Base-by-base conservation (phyloP, 2,113 vertebrate species). In the Dicerorhinus sumatrensis region DNA sequence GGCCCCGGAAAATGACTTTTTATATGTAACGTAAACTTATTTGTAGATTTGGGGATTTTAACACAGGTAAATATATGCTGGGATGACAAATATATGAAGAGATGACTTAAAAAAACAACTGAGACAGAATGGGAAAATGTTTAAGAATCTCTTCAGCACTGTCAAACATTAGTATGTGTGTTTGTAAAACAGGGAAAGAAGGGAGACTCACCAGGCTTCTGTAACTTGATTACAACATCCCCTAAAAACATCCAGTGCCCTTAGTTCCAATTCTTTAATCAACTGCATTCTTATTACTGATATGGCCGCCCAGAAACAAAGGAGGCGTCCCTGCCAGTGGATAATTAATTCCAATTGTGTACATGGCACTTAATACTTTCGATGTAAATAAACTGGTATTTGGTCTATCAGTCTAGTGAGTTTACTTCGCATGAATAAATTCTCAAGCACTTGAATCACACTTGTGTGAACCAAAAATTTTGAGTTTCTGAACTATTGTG, bases 241-340 rank as follows among this genome's bases (percentile, higher is more conserved):
- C 69, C 51, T 91, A 79, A 89, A 79, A 92, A 82, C 56, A 97
- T 25, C 8, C 31, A 63, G 3, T 63, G 87, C 67, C 80, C 36
- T 87, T 91, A 83, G 69, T 90, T 95, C 46, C 80, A 63, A 94
- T 69, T 97, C 63, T 75, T 80, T 51, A 80, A 73, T 85, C 77
- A 92, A 95, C 7, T 69, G 23, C 56, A 70, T 96, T 58, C n/a
- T 81, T 75, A 90, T 75, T 95, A 88, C 54, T 96, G 70, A 97
- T 96, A 48, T 82, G 62, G 69, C 65, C 82, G 33, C 42, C 73
- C 89, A 92, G 77, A 91, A 89, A 96, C 60, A 98, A 89, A 51
- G 42, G 73, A 91, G 42, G 56, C 70, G 8, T 56, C 82, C 82
- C 69, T 36, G 54, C 36, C 89, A 86, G 56, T 36, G 56, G 65